A percentile compares a stretch with the other conserved stretches of the same genome.
Conservation (phyloP, 2,113 vertebrate species). For the Melozone crissalis region DNA sequence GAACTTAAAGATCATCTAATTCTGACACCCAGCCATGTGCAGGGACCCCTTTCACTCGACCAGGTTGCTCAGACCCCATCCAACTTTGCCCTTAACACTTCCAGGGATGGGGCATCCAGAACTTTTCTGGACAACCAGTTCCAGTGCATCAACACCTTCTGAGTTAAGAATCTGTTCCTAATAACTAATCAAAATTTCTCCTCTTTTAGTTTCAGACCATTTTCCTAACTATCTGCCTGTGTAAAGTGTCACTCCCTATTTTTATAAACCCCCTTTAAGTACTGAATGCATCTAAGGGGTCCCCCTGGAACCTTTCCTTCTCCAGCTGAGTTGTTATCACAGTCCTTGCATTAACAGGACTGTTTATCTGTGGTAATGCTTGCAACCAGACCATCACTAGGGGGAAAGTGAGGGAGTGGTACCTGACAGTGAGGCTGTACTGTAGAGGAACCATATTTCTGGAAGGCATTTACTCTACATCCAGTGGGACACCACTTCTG, state of each 20-base stretch:
- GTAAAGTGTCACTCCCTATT: background rate
- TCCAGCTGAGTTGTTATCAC: background rate
- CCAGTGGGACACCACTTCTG: background rate
- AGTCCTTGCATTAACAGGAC: background rate
- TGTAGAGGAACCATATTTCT: background rate
- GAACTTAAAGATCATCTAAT: background rate
- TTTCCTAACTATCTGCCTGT: background rate
- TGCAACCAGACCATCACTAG: background rate
- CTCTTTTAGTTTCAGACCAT: background rate
- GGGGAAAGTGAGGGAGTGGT: background rate
- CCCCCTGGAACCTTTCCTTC: background rate
- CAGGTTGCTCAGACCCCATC: background rate
- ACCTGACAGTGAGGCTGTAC: background rate
- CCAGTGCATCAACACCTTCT: background rate
- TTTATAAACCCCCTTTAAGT: background rate
- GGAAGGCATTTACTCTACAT: background rate
- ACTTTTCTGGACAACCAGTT: background rate
- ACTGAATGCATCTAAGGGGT: background rate
- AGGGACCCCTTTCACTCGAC: background rate
- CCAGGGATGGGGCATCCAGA: background rate
- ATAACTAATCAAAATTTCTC: background rate
- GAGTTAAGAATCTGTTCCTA: background rate
- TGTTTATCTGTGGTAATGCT: background rate
- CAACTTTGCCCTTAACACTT: background rate
- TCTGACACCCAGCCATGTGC: background rate